These are phyloP conservation scores for Maccullochella peelii DNA, from an alignment of 2,113 vertebrate genomes.

Conservation along the genomic window DNA sequence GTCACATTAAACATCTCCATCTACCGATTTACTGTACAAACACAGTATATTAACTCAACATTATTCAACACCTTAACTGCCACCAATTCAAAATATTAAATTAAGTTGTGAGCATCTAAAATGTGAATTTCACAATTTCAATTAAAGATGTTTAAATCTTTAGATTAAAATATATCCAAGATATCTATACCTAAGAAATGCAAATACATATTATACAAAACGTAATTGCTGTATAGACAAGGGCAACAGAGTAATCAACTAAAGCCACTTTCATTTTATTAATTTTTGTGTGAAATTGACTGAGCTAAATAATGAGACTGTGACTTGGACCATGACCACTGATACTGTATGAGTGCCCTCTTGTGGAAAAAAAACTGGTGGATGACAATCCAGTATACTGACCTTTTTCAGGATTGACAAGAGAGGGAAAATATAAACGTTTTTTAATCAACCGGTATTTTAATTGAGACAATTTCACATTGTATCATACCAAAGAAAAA, in stretches of 20 bases:
- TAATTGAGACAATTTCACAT: conserved; percentile 76
- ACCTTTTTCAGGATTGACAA: not conserved
- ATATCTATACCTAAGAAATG: too few species aligned
- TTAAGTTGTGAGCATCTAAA: not conserved
- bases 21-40: not conserved
- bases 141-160: not conserved
- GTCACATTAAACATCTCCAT: not conserved
- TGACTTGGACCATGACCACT: not conserved
- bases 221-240: too few species aligned
- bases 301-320: not conserved
- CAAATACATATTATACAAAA: too few species aligned
- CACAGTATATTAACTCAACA: too few species aligned
- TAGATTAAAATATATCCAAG: too few species aligned
- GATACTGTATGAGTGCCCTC: conserved; percentile 2
- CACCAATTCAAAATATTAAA: too few species aligned
- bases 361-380: not conserved
- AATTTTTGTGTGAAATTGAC: not conserved
- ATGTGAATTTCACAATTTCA: too few species aligned
- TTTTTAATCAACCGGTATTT: conserved; percentile 68
- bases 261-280: not conserved
- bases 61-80: too few species aligned
- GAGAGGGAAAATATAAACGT: not conserved
- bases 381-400: not conserved
- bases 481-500: conserved; percentile 70
- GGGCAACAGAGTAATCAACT: not conserved